These are phyloP conservation scores for Numida meleagris DNA, from an alignment of 2,113 vertebrate species.

Conservation along the genomic window DNA sequence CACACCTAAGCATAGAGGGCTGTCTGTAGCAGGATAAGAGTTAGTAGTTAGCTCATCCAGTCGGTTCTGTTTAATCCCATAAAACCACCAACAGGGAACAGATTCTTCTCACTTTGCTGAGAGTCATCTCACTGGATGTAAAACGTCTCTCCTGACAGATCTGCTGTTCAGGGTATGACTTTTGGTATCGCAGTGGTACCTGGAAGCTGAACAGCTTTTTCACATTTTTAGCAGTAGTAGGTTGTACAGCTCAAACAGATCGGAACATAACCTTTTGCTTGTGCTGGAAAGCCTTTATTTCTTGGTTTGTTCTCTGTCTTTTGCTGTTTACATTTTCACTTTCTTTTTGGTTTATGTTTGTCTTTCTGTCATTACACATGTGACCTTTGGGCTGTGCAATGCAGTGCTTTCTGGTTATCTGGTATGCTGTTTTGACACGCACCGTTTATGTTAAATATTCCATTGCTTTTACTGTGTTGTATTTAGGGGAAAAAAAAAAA, in stretches of 20 bases:
- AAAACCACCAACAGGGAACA: neutral
- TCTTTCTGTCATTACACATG: neutral
- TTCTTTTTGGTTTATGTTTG: constrained; percentile 27
- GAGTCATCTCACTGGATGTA: neutral
- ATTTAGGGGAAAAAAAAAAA: neutral
- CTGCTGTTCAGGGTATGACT: neutral
- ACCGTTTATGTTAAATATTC: neutral
- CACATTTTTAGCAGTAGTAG: neutral
- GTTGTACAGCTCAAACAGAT: neutral
- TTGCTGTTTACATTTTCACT: constrained; percentile 29
- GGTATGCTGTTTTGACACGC: neutral
- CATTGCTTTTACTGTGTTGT: neutral
- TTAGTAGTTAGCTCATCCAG: accelerated
- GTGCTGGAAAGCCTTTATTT: neutral
- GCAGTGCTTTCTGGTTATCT: constrained; percentile 16
- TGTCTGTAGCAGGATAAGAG: neutral
- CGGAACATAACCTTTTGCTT: neutral
- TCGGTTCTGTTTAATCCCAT: neutral
- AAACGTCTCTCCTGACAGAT: neutral
- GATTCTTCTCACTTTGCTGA: neutral
- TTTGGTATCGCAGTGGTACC: neutral
- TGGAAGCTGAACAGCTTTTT: neutral
- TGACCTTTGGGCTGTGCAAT: neutral
- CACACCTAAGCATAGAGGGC: neutral
- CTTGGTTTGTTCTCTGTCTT: neutral